phyloP scores from a whole-genome alignment of 2,113 vertebrate species.

The Anoura caudifer region DNA sequence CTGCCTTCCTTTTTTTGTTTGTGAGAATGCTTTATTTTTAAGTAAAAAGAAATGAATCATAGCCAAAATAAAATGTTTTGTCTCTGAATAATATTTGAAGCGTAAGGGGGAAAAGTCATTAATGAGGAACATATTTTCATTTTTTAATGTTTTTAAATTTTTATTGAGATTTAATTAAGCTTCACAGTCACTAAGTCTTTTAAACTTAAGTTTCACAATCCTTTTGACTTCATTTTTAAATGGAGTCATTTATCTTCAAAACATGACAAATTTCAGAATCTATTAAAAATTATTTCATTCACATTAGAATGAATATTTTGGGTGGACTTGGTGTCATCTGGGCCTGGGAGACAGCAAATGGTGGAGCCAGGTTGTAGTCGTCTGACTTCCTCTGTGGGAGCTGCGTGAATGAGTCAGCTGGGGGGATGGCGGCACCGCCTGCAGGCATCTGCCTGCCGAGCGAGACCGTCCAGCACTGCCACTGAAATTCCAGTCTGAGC shows the following conservation, averaged over 20 bases:
- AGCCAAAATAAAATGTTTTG: slow-evolving; percentile 39
- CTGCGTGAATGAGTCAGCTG: slow-evolving; percentile 91
- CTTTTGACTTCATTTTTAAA: slow-evolving; percentile 37
- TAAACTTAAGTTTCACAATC: slow-evolving; percentile 57
- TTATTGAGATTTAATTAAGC: slow-evolving; percentile 73
- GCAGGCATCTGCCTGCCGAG: slow-evolving; percentile 94
- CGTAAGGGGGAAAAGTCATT: neutral
- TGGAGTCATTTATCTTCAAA: slow-evolving; percentile 49
- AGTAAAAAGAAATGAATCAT: slow-evolving; percentile 43
- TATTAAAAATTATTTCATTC: slow-evolving; percentile 64
- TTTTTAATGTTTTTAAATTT: slow-evolving; percentile 78
- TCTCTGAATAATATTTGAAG: neutral
- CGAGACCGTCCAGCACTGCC: slow-evolving; percentile 90
- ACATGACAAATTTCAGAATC: slow-evolving; percentile 42
- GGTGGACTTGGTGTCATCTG: neutral
- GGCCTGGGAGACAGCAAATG: neutral
- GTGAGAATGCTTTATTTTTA: slow-evolving; percentile 49
- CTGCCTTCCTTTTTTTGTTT: neutral
- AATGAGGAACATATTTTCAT: slow-evolving; percentile 19
- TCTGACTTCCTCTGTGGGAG: neutral
- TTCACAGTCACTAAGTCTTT: slow-evolving; percentile 57
- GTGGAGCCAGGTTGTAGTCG: neutral
- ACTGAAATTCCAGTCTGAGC: slow-evolving; percentile 97
- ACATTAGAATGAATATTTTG: slow-evolving; percentile 11
- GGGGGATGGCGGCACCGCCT: slow-evolving; percentile 88